These are phyloP conservation scores for Thaumatotibia leucotreta DNA, from an alignment of 1,140 invertebrate species.

Conservation along the genomic window DNA sequence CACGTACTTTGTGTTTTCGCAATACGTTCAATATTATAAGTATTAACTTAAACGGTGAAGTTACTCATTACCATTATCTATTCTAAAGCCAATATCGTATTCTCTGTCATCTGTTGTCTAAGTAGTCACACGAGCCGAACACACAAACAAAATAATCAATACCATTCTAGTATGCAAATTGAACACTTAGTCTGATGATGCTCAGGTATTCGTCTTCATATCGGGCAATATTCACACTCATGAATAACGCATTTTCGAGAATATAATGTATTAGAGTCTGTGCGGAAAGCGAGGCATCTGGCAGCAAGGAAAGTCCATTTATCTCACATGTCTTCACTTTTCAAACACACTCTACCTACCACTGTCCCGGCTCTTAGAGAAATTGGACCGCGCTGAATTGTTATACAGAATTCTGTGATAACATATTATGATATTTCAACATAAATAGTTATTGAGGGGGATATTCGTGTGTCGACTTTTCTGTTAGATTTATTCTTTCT, in stretches of 20 bases:
- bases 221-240: conserved; percentile 2
- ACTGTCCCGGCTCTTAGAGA: not conserved
- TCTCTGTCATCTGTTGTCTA: not conserved
- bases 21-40: too few relatives aligned
- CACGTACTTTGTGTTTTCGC: too few relatives aligned
- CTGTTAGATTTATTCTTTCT: too few relatives aligned
- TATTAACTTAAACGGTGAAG: too few relatives aligned
- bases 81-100: not conserved
- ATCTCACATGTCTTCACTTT: too few relatives aligned
- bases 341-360: too few relatives aligned
- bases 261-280: conserved; percentile 1
- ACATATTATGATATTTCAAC: too few relatives aligned
- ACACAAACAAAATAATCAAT: conserved; percentile 5
- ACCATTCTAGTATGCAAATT: conserved; percentile 8
- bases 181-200: conserved; percentile 4
- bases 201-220: conserved; percentile 11
- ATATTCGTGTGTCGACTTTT: too few relatives aligned
- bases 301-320: too few relatives aligned
- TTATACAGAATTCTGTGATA: too few relatives aligned
- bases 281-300: too few relatives aligned
- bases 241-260: conserved; percentile 7
- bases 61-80: not conserved
- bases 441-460: too few relatives aligned
- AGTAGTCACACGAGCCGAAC: not conserved
- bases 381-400: not conserved